Conservation (phyloP, 2,797 vertebrate species). For the Pyrrhura leucotis region DNA sequence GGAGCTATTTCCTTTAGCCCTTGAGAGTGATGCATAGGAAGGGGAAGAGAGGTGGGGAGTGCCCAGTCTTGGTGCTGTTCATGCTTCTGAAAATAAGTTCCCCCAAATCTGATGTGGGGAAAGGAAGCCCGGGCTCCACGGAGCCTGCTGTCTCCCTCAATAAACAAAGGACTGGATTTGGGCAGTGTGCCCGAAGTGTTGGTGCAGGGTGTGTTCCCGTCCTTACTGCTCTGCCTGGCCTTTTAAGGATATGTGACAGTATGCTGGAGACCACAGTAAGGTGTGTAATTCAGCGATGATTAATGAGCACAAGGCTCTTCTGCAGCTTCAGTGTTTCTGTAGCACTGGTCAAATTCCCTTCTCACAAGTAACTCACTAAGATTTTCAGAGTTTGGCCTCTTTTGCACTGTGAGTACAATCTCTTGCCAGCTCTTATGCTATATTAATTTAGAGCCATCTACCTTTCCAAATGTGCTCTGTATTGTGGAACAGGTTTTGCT, state of each 20-base stretch:
- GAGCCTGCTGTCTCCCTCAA: constrained; percentile 64
- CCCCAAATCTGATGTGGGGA: constrained; percentile 58
- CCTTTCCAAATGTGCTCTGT: background rate
- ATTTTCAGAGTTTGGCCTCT: constrained; percentile 22
- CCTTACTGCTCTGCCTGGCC: constrained; percentile 58
- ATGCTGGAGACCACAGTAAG: constrained; percentile 30
- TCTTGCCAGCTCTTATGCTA: background rate
- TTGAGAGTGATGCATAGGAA: constrained; percentile 43
- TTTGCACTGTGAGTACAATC: background rate
- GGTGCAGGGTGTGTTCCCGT: constrained; percentile 54
- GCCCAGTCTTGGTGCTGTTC: background rate
- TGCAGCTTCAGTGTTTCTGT: background rate
- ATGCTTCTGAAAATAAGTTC: constrained; percentile 40
- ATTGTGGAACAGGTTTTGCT: constrained; percentile 8
- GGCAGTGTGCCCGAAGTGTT: constrained; percentile 55
- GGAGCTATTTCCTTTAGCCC: constrained; percentile 48
- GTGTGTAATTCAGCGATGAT: constrained; percentile 42
- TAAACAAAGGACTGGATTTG: constrained; percentile 59
- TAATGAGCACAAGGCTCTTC: constrained; percentile 30
- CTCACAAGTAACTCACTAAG: background rate
- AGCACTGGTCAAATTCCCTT: background rate
- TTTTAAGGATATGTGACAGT: constrained; percentile 65
- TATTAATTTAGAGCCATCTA: background rate
- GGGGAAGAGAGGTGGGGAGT: constrained; percentile 36
- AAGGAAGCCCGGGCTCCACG: constrained; percentile 55